phyloP scores from a whole-genome alignment of 2,888 invertebrate species.

The Drosophila imparisetae region DNA sequence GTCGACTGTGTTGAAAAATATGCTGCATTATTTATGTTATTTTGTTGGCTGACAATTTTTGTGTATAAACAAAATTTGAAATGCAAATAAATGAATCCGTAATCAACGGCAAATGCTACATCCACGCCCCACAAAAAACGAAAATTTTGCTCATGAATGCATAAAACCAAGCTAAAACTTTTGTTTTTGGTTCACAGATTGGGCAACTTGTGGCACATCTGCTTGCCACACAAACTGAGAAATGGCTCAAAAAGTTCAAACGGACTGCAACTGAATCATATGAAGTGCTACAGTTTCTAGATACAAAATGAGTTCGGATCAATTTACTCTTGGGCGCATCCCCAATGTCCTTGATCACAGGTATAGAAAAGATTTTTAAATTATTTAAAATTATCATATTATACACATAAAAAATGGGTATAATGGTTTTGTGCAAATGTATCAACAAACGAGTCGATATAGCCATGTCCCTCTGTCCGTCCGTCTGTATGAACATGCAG shows the following conservation, averaged over 20 bases:
- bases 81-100: conserved; percentile 43
- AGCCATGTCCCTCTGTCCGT: too few relatives aligned
- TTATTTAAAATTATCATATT: too few relatives aligned
- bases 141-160: conserved; percentile 24
- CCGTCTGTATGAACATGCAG: too few relatives aligned
- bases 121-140: conserved; percentile 1
- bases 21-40: conserved; percentile 40
- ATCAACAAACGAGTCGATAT: too few relatives aligned
- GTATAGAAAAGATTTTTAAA: not conserved
- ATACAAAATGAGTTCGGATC: not conserved
- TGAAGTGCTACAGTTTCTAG: not conserved
- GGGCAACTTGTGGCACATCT: conserved; percentile 6
- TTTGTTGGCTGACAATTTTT: conserved; percentile 19
- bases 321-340: not conserved
- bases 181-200: conserved; percentile 17
- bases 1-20: conserved; percentile 19
- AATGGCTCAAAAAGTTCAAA: conserved; percentile 2
- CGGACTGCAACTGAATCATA: not conserved
- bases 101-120: conserved; percentile 23
- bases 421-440: too few relatives aligned
- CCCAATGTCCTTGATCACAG: not conserved
- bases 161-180: conserved; percentile 9
- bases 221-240: conserved; percentile 20
- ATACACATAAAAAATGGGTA: too few relatives aligned
- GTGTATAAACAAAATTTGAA: conserved; percentile 29